Evolutionary conservation across 2,888 invertebrate genomes (phyloP).

Genomic region (Eupelmus urozonus): DNA sequence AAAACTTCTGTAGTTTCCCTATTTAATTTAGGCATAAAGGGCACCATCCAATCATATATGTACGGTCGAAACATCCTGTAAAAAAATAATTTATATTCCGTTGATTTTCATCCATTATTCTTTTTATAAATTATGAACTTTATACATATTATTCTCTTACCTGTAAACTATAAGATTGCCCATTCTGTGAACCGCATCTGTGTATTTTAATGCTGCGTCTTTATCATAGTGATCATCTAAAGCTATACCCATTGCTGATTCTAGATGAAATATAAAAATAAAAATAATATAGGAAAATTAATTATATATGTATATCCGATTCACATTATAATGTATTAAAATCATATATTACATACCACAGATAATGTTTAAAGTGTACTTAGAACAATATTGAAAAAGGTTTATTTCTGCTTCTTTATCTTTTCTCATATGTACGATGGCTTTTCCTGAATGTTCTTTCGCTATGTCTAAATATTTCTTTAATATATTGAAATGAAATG

Average conservation of each 20-base stretch:
- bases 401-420: conserved; percentile 21
- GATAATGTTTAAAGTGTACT: conserved; percentile 53
- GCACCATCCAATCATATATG: conserved; percentile 46
- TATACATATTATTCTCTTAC: background rate
- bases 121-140: too few relatives aligned
- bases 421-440: background rate
- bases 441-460: conserved; percentile 7
- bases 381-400: conserved; percentile 38
- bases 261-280: conserved; percentile 10
- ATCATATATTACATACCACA: conserved; percentile 54
- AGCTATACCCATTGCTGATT: conserved; percentile 54
- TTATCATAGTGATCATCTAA: background rate
- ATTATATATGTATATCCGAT: too few relatives aligned
- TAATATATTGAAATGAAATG: conserved; percentile 58
- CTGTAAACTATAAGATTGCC: conserved; percentile 28
- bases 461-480: conserved; percentile 53
- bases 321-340: too few relatives aligned
- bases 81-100: background rate
- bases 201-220: conserved; percentile 23
- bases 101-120: too few relatives aligned
- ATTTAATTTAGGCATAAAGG: conserved; percentile 36
- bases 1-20: conserved; percentile 38
- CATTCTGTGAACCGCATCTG: conserved; percentile 38
- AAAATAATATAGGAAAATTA: too few relatives aligned
- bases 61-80: conserved; percentile 42